Base-by-base conservation (phyloP, 2,797 vertebrate genomes). In the Bufotes viridis region DNA sequence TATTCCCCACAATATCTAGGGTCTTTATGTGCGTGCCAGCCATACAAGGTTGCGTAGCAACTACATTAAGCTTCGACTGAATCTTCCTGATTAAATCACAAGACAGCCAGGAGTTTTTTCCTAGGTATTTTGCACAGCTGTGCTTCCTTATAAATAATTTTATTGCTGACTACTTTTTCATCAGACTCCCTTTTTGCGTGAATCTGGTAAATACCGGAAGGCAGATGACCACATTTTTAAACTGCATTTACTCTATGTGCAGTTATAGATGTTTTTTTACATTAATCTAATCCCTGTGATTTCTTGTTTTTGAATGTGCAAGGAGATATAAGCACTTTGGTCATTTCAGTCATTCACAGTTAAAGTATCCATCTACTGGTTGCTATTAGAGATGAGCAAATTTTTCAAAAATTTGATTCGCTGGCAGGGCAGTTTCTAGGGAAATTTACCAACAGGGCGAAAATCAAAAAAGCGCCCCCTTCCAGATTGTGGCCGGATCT, bases 41-140 rank as follows among this genome's bases (percentile, higher is more conserved):
- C 20, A 11, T 2, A 63, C 79, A 83, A 55, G 90, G 90, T 90
- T 93, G 90, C 91, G 89, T 90, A 90, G 91, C 90, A 93, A 92
- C 86, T 89, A 91, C 79, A 89, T 92, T 91, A 92, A 89, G 67
- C 87, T 84, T 75, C 78, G 88, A 51, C 84, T 89, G 91, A 94
- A 91, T 67, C 22, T 90, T 90, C 84, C 72, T 92, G 90, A 91
- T 92, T 92, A 90, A 60, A 65, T 90, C 90, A 90, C 90, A 90
- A 84, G 88, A 84, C 78, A 74, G 78, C 85, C 88, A 53, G 83
- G 82, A 87, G 81, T 90, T 90, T 60, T 7, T 90, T 85, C 69
- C 72, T 84, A 87, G 65, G 83, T 87, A 86, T 42, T 65, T 82
- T 78, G 34, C 85, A 82, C 78, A 81, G 53, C 87, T 0, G 0